phyloP scores from a whole-genome alignment of 2,113 vertebrate genomes.

The Ceratotherium simum region DNA sequence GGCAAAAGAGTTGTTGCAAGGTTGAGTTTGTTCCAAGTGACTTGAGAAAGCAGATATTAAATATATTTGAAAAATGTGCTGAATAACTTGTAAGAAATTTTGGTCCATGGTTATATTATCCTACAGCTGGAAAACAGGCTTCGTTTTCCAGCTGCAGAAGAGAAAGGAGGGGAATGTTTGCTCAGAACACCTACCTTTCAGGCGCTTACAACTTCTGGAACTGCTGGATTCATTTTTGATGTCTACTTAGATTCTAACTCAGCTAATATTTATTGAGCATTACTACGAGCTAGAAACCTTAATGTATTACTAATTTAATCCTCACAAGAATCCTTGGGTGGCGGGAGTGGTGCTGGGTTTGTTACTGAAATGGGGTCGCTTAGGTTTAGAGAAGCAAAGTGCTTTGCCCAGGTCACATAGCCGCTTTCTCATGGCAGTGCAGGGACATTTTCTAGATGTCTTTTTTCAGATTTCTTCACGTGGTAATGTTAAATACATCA shows the following conservation, averaged over 20 bases:
- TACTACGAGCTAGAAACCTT: not conserved
- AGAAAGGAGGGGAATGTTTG: not conserved
- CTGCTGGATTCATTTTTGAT: not conserved
- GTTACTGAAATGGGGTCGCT: not conserved
- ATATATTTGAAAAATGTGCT: not conserved
- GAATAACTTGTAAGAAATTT: not conserved
- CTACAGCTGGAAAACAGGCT: not conserved
- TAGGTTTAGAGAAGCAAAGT: not conserved
- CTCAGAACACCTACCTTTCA: not conserved
- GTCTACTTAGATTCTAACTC: not conserved
- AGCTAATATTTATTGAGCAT: not conserved
- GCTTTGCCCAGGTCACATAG: not conserved
- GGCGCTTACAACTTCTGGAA: not conserved
- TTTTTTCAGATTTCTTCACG: not conserved
- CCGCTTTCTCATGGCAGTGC: not conserved
- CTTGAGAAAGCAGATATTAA: not conserved
- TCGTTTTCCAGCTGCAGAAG: not conserved
- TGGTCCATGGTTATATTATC: not conserved
- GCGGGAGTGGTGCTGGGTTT: not conserved
- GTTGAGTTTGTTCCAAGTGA: not conserved
- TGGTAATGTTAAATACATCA: slow-evolving; percentile 31
- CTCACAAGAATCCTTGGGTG: not conserved
- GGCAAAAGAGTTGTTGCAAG: not conserved
- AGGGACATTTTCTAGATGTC: slow-evolving; percentile 31
- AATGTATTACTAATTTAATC: not conserved